Conservation (phyloP, 2,888 invertebrate species). For the Andrena camellia region DNA sequence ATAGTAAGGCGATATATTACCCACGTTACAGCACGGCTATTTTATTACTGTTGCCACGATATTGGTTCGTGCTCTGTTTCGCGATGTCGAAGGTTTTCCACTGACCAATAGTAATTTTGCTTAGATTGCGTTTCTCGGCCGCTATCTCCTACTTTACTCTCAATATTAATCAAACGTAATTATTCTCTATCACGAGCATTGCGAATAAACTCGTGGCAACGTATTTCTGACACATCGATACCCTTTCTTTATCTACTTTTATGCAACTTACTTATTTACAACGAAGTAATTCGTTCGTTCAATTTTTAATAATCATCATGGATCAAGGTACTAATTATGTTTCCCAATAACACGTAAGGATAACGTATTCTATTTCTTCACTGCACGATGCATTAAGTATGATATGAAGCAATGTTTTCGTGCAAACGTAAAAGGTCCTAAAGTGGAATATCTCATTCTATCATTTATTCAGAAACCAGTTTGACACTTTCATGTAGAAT, state of each 20-base stretch:
- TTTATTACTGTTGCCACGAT: conserved; percentile 43
- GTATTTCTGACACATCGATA: neutral
- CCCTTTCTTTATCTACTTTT: neutral
- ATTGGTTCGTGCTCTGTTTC: conserved; percentile 48
- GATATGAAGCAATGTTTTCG: no score
- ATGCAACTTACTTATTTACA: no score
- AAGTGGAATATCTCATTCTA: no score
- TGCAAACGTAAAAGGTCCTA: no score
- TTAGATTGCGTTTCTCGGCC: conserved; percentile 27
- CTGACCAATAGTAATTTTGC: conserved; percentile 45
- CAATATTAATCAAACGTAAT: conserved; percentile 23
- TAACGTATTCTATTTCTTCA: no score
- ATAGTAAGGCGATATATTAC: conserved; percentile 28
- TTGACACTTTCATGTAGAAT: no score
- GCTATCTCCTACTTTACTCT: conserved; percentile 26
- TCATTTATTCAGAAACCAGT: no score
- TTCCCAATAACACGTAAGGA: no score
- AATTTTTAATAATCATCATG: no score
- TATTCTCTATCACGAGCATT: neutral
- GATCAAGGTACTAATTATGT: no score
- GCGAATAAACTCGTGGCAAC: neutral
- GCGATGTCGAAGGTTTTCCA: conserved; percentile 38
- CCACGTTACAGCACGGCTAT: conserved; percentile 32
- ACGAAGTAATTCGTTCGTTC: no score
- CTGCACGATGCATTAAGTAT: no score